Base-by-base conservation (phyloP, 2,797 vertebrate genomes). In the Oryzias sinensis region DNA sequence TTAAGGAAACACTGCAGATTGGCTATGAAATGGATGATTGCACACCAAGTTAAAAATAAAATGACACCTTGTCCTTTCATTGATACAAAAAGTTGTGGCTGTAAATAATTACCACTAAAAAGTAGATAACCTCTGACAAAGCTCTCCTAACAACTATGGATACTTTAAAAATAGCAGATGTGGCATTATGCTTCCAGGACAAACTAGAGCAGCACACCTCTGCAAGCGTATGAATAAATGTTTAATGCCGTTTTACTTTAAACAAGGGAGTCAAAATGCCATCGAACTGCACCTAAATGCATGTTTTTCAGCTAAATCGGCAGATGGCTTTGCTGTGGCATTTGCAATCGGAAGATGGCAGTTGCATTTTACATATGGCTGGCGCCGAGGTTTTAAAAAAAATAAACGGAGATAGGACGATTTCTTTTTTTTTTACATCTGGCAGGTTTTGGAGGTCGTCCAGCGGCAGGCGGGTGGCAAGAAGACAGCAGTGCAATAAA, bases 21-120 rank as follows among this genome's bases (percentile, higher is more conserved):
- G 76, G 81, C 54, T 50, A 49, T 43, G 58, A 72, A 77, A 88
- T 80, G 54, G 67, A 88, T 86, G 72, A 63, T 56, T 58, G 72
- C 70, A 70, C 50, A 48, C 49, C 4, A 15, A 58, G 44, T 33
- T 65, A 69, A 79, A 77, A 76, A 59, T 58, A 69, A 60, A 49
- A 59, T 58, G 56, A 46, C 68, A 63, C 56, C 61, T 86, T 71
- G 72, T 82, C 77, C 61, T 65, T 76, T 61, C 81, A 61, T 62
- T 57, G 70, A 77, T 68, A 74, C 69, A 70, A 72, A 56, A 62
- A 74, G 65, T 58, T 45, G 44, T 33, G 53, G 18, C 60, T 68
- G 56, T 42, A 77, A 54, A 84, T 77, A 63, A 82, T 72, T 44
- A 49, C 55, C 18, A 41, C 62, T 56, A 56, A 52, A 47, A 80